Evolutionary conservation across 2,888 invertebrate species (phyloP).

Genomic region (Parnassius orleans): DNA sequence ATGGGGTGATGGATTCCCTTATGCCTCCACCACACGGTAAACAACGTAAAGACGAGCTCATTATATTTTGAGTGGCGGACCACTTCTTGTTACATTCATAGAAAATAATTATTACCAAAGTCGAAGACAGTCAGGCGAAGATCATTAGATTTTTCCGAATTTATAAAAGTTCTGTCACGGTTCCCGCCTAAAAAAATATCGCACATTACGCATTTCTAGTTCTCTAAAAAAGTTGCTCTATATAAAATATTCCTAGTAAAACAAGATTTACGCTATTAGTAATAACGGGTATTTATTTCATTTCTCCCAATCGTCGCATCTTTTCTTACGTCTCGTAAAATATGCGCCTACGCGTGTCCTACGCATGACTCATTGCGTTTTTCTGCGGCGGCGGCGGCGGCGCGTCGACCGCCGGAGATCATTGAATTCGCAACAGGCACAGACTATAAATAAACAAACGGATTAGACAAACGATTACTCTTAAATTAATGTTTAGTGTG

Average conservation of each 20-base stretch:
- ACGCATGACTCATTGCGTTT: conserved; percentile 39
- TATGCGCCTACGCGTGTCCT: conserved; percentile 29
- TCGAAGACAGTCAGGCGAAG: no score
- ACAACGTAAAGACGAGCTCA: no score
- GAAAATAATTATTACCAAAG: no score
- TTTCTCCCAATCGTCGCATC: conserved; percentile 10
- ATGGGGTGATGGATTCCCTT: no score
- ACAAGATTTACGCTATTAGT: conserved; percentile 5
- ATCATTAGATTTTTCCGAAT: neutral
- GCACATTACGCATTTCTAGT: conserved; percentile 1
- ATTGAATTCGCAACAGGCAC: conserved; percentile 32
- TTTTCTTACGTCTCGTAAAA: conserved; percentile 1
- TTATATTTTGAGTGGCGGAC: no score
- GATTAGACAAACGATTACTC: conserved; percentile 3
- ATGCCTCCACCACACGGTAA: no score
- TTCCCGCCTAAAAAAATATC: neutral
- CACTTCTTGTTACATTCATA: no score
- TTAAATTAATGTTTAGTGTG: no score
- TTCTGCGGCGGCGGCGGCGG: conserved; percentile 29
- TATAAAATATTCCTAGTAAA: conserved; percentile 9
- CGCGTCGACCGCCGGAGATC: conserved; percentile 20
- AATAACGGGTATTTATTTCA: conserved; percentile 8
- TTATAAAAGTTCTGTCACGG: neutral
- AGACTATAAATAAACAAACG: conserved; percentile 29
- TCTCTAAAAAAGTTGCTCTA: conserved; percentile 1